Conservation (phyloP, 2,888 invertebrate species). For the Oscheius myriophilus region DNA sequence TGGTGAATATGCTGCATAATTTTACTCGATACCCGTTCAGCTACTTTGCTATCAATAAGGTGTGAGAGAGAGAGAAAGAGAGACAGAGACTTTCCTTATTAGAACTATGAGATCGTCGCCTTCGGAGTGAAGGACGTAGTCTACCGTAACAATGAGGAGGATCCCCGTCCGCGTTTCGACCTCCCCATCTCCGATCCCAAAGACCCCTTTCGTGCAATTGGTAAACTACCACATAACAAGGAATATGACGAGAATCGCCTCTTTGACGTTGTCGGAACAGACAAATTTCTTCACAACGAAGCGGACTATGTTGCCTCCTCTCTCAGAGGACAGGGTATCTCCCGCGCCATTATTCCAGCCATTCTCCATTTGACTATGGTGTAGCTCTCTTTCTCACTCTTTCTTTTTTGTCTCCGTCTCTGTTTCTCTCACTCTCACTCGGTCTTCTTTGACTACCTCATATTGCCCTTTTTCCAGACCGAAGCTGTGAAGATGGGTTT, state of each 20-base stretch:
- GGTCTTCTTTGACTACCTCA: too few species aligned
- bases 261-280: not conserved
- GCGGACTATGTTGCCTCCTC: not conserved
- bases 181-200: not conserved
- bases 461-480: too few species aligned
- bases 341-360: not conserved
- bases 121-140: not conserved
- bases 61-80: too few species aligned
- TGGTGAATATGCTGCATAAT: not conserved
- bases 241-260: not conserved
- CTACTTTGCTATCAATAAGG: constrained; percentile 5
- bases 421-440: too few species aligned
- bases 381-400: too few species aligned
- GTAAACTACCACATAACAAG: too few species aligned
- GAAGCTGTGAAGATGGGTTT: constrained; percentile 4
- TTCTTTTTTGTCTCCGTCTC: too few species aligned
- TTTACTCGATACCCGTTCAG: constrained; percentile 14
- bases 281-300: not conserved
- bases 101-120: not conserved
- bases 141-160: constrained; percentile 2
- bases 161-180: constrained; percentile 1
- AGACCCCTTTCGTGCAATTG: not conserved
- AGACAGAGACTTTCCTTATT: too few species aligned
- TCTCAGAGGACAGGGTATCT: not conserved
- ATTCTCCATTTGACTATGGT: too few species aligned